A percentile compares a stretch with the other conserved stretches of the same genome.
These are phyloP conservation scores for Synanthedon tipuliformis DNA, from an alignment of 2,888 invertebrate genomes.

Conservation along the genomic window DNA sequence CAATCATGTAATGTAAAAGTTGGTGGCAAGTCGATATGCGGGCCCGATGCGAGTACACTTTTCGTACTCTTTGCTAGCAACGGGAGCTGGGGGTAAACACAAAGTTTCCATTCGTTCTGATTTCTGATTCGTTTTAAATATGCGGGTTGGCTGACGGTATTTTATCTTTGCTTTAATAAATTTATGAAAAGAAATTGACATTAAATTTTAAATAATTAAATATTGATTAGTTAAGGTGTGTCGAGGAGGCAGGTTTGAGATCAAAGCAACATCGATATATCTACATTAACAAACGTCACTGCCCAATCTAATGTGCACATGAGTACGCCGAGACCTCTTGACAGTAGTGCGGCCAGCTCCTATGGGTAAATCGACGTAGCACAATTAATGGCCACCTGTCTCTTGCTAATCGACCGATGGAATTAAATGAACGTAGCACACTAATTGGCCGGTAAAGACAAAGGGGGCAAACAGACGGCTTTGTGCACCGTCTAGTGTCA, in stretches of 20 bases:
- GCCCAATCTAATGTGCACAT: not conserved
- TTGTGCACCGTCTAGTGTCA: conserved; percentile 63
- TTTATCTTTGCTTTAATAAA: not conserved
- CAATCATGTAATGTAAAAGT: conserved; percentile 54
- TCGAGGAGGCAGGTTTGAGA: not conserved
- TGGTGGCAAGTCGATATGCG: conserved; percentile 41
- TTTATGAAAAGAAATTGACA: not conserved
- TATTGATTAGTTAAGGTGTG: too few species aligned
- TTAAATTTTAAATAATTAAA: too few species aligned
- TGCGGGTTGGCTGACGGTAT: not conserved
- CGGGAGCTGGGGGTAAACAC: not conserved
- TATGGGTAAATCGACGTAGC: conserved; percentile 44
- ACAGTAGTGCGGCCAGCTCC: conserved; percentile 14
- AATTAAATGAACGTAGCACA: conserved; percentile 68
- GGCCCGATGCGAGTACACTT: conserved; percentile 39
- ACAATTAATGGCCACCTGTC: conserved; percentile 63
- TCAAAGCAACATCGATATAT: not conserved
- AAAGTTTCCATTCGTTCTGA: not conserved
- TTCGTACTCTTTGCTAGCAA: conserved; percentile 30
- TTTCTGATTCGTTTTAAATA: not conserved
- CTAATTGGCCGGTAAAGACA: conserved; percentile 67
- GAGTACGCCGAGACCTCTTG: conserved; percentile 19
- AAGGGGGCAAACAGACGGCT: conserved; percentile 67
- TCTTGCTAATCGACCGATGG: conserved; percentile 67
- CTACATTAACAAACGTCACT: not conserved